Conservation (phyloP, 1,140 invertebrate genomes). For the Harlomillsia oculata region DNA sequence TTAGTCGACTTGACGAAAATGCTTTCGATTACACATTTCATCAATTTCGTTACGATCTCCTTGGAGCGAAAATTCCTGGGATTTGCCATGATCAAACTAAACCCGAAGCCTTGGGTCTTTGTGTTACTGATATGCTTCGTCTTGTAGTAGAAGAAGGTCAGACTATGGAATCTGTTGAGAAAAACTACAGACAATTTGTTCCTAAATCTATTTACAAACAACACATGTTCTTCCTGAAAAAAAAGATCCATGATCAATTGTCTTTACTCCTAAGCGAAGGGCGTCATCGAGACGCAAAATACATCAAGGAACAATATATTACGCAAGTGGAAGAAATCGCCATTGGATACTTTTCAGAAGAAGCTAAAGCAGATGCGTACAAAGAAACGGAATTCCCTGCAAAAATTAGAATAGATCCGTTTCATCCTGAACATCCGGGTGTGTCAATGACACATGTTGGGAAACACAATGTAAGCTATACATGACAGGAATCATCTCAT, state of each 20-base stretch:
- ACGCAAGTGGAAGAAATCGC: conserved; percentile 64
- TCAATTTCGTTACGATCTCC: conserved; percentile 68
- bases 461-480: conserved; percentile 49
- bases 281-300: conserved; percentile 54
- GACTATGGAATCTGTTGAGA: conserved; percentile 53
- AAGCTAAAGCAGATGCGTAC: conserved; percentile 57
- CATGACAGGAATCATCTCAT: neutral
- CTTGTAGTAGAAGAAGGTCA: conserved; percentile 62
- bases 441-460: conserved; percentile 51
- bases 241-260: conserved; percentile 21
- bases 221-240: conserved; percentile 61
- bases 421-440: conserved; percentile 54
- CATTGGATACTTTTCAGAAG: conserved; percentile 68
- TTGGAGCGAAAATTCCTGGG: conserved; percentile 64
- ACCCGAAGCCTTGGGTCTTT: conserved; percentile 64
- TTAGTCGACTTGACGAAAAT: conserved; percentile 57
- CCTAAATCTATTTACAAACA: conserved; percentile 63
- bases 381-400: conserved; percentile 49
- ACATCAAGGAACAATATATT: conserved; percentile 66
- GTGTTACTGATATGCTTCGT: conserved; percentile 69
- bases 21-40: conserved; percentile 77
- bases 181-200: conserved; percentile 68
- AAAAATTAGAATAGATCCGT: conserved; percentile 61
- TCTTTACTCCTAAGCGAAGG: conserved; percentile 38
- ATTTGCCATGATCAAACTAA: conserved; percentile 63